These are phyloP conservation scores for Rhingia campestris DNA, from an alignment of 2,888 invertebrate genomes.

Conservation along the genomic window DNA sequence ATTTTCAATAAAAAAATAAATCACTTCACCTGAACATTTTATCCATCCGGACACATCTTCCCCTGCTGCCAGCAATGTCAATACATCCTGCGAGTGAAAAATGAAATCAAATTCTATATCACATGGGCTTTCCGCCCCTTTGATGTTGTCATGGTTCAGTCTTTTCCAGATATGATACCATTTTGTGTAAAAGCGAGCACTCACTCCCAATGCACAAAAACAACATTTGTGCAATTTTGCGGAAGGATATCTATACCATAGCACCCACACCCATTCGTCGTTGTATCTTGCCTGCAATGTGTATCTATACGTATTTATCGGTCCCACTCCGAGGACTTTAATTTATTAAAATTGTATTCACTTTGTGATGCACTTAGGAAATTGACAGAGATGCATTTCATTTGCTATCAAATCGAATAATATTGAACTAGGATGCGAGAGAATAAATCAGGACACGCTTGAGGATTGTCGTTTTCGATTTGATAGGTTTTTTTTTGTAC, in stretches of 20 bases:
- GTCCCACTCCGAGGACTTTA: constrained; percentile 47
- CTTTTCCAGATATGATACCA: constrained; percentile 33
- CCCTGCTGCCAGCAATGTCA: too few species aligned
- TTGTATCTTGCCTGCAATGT: neutral
- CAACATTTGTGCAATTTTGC: constrained; percentile 45
- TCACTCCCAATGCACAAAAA: constrained; percentile 1
- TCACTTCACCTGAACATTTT: too few species aligned
- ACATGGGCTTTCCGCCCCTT: constrained; percentile 24
- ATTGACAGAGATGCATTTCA: constrained; percentile 73
- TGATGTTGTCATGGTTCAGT: constrained; percentile 36
- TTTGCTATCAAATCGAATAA: constrained; percentile 73
- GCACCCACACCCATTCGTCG: constrained; percentile 2
- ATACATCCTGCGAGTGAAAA: neutral
- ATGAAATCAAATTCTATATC: constrained; percentile 17
- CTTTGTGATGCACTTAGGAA: constrained; percentile 72
- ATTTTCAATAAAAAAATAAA: too few species aligned
- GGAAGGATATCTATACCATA: constrained; percentile 15
- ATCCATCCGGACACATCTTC: too few species aligned
- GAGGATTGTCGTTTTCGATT: constrained; percentile 63
- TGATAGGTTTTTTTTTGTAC: constrained; percentile 29
- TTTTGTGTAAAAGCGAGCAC: constrained; percentile 24
- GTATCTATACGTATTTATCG: constrained; percentile 9
- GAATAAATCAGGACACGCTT: constrained; percentile 57
- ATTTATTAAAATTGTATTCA: constrained; percentile 73
- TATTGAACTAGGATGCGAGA: constrained; percentile 61